Evolutionary conservation across 2,113 vertebrate species (phyloP), one percentile per base, ranked within the genome.

Genomic region (Microcebus lehilahytsara): DNA sequence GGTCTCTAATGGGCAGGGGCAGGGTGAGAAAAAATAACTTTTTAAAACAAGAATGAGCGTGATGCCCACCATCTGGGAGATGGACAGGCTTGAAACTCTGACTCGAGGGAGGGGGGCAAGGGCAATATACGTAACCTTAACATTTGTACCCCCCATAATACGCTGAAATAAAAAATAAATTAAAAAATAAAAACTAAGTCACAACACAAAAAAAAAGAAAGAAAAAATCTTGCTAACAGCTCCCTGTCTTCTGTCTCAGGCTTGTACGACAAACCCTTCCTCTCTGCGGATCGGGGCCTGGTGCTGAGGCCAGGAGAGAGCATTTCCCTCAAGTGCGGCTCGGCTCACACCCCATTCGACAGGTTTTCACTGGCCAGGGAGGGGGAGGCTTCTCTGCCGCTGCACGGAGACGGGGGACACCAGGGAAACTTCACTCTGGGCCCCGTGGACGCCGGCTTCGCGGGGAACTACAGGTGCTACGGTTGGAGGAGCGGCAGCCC

Each of bases 381-480:
- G 0, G 49, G 49, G 20, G 64, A 49, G 2, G 10, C 84, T 9
- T 8, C 53, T 12, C 13, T 22, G 4, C 20, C 72, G 1, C 6
- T 0, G 34, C 4, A 19, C 12, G 67, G 14, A n/a, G 32, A 9
- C 5, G 37, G 0, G 0, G 2, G 1, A 5, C 42, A 12, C 9
- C 11, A 23, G 9, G 87, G 13, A 20, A 32, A 12, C 14, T 96
- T 97, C 72, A 32, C 5, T 2, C 69, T 95, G 51, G n/a, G 90
- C 25, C 91, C 81, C 17, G 84, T 69, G 77, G 49, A 22, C 20
- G 5, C 2, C 22, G 22, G 9, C 42, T 62, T 92, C 34, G 30
- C 67, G 5, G 92, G 94, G 25, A 75, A 11, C 32, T 96, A 96
- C 66, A 8, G 0, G 0, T 97, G 95, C 37, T 92, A 62, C 0